Evolutionary conservation across 37 sponge, comb jelly and placozoan genomes (phyloP).

Genomic region (Eunapius fragilis): DNA sequence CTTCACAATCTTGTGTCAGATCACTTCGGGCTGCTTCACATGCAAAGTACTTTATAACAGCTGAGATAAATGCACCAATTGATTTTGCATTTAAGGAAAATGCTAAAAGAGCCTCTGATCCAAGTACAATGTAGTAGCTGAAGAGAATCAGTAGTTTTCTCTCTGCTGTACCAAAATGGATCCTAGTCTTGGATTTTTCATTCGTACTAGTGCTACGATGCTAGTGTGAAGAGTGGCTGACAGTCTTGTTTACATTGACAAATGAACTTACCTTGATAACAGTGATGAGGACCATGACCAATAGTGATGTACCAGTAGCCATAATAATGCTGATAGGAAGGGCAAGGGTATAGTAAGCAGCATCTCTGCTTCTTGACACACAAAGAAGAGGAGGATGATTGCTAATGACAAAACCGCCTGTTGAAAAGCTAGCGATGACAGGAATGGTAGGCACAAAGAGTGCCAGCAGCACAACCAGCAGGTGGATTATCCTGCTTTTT

Average conservation of each 20-base stretch:
- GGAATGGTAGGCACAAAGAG: neutral
- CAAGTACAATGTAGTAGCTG: constrained; percentile 3
- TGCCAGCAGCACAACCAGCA: neutral
- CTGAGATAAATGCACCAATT: neutral
- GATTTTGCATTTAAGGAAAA: neutral
- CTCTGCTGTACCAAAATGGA: constrained; percentile 10
- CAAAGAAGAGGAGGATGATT: constrained; percentile 12
- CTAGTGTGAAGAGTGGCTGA: neutral
- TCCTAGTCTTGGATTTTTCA: neutral
- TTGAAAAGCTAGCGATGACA: neutral
- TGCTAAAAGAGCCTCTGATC: neutral
- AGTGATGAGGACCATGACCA: neutral
- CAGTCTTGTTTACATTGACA: neutral
- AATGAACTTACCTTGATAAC: constrained; percentile 18
- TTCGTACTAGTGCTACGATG: neutral
- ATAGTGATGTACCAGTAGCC: neutral
- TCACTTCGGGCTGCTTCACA: neutral
- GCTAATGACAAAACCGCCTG: neutral
- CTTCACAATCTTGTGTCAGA: too few relatives aligned
- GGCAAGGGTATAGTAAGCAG: neutral
- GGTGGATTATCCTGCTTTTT: neutral
- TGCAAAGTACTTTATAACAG: neutral
- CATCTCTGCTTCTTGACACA: neutral
- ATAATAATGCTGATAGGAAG: constrained; percentile 3
- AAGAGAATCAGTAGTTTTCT: constrained; percentile 6